Percentiles rank a stretch among this genome's conserved stretches.
phyloP scores from a whole-genome alignment of 2,888 invertebrate genomes.

The Sarcophaga carnaria region DNA sequence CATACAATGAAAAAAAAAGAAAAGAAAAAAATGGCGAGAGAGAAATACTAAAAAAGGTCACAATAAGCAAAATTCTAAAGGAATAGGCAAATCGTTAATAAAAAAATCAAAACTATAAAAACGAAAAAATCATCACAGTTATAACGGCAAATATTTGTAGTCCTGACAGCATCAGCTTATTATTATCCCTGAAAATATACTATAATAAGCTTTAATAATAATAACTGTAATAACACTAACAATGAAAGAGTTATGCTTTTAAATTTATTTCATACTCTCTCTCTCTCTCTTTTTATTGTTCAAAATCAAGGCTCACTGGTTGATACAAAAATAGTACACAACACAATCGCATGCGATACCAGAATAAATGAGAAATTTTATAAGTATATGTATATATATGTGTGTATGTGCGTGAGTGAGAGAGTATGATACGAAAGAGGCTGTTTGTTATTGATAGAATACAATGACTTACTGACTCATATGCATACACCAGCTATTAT shows the following conservation, averaged over 20 bases:
- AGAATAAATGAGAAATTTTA: neutral
- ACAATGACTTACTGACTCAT: slow-evolving; percentile 24
- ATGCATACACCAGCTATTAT: slow-evolving; percentile 25
- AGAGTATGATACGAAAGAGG: too few relatives aligned
- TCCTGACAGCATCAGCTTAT: slow-evolving; percentile 31
- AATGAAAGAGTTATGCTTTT: slow-evolving; percentile 61
- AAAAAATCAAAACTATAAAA: slow-evolving; percentile 22
- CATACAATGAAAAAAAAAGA: slow-evolving; percentile 2
- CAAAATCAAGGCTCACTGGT: neutral
- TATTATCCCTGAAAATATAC: slow-evolving; percentile 12
- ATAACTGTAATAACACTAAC: slow-evolving; percentile 45
- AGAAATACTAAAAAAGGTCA: slow-evolving; percentile 1
- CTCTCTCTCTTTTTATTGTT: neutral
- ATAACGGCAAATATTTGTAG: slow-evolving; percentile 15
- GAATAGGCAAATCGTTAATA: neutral
- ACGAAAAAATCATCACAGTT: slow-evolving; percentile 48
- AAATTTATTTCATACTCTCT: slow-evolving; percentile 35
- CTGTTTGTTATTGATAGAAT: neutral
- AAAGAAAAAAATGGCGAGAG: neutral
- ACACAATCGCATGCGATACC: neutral
- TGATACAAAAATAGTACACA: neutral
- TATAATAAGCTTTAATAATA: slow-evolving; percentile 51
- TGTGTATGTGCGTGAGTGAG: neutral
- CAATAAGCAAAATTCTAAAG: slow-evolving; percentile 19
- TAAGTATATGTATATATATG: neutral